Evolutionary conservation across 2,888 invertebrate species (phyloP).

Genomic region (Drosophila demipolita): DNA sequence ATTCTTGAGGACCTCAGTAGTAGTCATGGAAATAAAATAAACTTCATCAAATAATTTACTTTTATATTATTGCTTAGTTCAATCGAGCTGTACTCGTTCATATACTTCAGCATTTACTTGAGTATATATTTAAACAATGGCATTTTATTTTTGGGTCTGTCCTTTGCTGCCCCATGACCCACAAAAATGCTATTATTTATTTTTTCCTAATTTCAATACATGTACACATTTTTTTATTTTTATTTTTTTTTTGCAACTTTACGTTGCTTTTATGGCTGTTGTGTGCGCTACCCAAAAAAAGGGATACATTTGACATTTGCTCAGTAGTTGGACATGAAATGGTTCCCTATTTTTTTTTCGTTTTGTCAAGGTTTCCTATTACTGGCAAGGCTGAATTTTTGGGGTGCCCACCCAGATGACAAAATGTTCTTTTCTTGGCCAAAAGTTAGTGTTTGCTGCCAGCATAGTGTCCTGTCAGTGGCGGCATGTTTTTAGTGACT

Average conservation of each 20-base stretch:
- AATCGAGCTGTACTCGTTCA: conserved; percentile 7
- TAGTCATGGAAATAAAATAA: conserved; percentile 8
- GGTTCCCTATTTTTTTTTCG: conserved; percentile 18
- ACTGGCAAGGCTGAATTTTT: conserved; percentile 27
- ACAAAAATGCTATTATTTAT: conserved; percentile 22
- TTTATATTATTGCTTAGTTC: conserved; percentile 2
- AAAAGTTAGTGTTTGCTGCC: conserved; percentile 14
- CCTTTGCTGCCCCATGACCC: conserved; percentile 27
- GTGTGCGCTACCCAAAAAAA: conserved; percentile 30
- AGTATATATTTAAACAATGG: conserved; percentile 3
- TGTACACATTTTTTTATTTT: conserved; percentile 14
- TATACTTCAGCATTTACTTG: conserved; percentile 12
- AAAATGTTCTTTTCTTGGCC: conserved; percentile 36
- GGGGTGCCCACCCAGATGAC: conserved; percentile 15
- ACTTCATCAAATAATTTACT: conserved; percentile 8
- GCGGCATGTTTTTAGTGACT: conserved; percentile 19
- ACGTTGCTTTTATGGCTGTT: conserved; percentile 5
- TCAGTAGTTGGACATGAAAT: conserved; percentile 32
- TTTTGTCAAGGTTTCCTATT: conserved; percentile 13
- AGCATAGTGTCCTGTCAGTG: conserved; percentile 9
- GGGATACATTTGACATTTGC: conserved; percentile 56
- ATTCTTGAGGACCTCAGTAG: background rate
- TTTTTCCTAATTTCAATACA: conserved; percentile 36
- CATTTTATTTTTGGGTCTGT: conserved; percentile 28
- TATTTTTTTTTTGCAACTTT: background rate